phyloP scores from a whole-genome alignment of 2,797 vertebrate species.

The Balearica regulorum region DNA sequence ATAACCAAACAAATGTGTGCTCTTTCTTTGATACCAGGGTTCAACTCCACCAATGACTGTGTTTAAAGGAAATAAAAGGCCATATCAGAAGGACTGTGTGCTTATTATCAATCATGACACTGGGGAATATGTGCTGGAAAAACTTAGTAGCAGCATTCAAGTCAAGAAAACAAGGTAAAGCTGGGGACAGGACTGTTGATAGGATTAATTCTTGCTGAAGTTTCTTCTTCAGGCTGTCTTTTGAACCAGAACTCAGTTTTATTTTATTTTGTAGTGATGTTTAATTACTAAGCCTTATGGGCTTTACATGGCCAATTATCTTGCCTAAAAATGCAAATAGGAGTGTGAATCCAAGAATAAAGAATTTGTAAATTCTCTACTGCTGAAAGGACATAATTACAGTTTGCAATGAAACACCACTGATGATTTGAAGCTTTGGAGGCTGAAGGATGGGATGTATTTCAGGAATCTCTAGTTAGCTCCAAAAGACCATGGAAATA shows the following conservation, averaged over 20 bases:
- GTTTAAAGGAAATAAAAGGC: slow-evolving; percentile 97
- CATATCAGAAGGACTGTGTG: slow-evolving; percentile 98
- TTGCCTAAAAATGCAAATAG: slow-evolving; percentile 3
- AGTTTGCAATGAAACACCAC: background rate
- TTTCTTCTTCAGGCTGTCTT: background rate
- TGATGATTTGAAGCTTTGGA: background rate
- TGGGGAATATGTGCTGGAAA: slow-evolving; percentile 95
- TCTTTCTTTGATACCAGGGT: slow-evolving; percentile 77
- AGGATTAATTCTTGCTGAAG: background rate
- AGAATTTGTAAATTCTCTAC: background rate
- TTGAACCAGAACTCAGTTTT: background rate
- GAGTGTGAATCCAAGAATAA: background rate
- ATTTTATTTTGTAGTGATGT: background rate
- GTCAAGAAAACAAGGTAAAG: slow-evolving; percentile 98
- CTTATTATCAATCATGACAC: slow-evolving; percentile 99
- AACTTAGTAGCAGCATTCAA: slow-evolving; percentile 98
- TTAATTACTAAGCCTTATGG: background rate
- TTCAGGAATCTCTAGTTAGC: background rate
- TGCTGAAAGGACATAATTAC: background rate
- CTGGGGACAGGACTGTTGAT: background rate
- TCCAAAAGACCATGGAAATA: background rate
- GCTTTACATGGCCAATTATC: background rate
- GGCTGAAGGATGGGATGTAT: background rate
- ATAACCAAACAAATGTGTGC: slow-evolving; percentile 4
- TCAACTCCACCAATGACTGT: slow-evolving; percentile 98